Evolutionary conservation across 2,113 vertebrate genomes (phyloP).

Genomic region (Cinclus mexicanus): DNA sequence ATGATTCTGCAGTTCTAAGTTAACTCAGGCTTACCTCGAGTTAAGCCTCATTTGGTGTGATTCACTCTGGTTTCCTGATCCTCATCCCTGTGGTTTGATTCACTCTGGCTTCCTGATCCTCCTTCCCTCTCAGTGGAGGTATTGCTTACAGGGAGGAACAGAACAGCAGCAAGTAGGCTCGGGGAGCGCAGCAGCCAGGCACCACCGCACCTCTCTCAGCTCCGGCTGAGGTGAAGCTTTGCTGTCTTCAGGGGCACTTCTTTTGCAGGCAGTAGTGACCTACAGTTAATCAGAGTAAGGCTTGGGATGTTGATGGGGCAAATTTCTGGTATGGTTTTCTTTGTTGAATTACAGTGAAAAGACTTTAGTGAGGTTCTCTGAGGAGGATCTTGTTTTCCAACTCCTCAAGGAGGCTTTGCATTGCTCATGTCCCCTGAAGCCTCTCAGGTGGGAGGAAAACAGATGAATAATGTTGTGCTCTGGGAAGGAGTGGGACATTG

Average conservation of each 20-base stretch:
- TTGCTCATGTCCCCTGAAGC: background rate
- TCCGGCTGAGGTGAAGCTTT: background rate
- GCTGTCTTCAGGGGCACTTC: background rate
- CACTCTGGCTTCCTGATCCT: background rate
- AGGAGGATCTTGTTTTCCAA: background rate
- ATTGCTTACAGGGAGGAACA: background rate
- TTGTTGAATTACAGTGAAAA: background rate
- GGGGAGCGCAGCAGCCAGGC: background rate
- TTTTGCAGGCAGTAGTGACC: background rate
- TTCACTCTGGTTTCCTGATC: background rate
- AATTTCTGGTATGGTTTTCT: background rate
- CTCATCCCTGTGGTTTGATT: background rate
- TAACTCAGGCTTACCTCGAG: background rate
- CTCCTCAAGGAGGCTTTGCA: background rate
- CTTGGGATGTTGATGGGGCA: background rate
- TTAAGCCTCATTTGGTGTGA: fast-evolving
- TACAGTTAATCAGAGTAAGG: background rate
- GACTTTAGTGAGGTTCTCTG: background rate
- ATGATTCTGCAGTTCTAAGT: background rate
- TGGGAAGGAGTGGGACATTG: background rate
- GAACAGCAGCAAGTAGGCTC: background rate
- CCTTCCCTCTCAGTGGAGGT: background rate
- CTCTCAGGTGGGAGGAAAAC: background rate
- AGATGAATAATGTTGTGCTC: background rate
- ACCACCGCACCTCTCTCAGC: fast-evolving